These are phyloP conservation scores for Hypolimnas misippus DNA, from an alignment of 2,888 invertebrate genomes.

Conservation along the genomic window DNA sequence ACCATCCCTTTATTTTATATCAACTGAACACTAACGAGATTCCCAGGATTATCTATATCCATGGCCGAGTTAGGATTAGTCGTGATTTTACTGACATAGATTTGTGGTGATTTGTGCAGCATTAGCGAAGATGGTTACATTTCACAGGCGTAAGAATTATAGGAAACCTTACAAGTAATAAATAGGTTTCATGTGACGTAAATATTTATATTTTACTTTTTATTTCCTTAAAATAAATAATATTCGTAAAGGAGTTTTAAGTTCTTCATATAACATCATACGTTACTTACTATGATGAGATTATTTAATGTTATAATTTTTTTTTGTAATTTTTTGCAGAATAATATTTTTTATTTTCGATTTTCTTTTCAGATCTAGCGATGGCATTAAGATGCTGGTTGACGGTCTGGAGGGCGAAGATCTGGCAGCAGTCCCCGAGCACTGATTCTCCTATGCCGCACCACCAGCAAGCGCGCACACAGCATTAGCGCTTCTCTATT, in stretches of 20 bases:
- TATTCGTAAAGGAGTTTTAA: neutral
- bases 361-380: conserved; percentile 57
- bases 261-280: too few species aligned
- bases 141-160: conserved; percentile 44
- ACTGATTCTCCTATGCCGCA: conserved; percentile 92
- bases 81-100: conserved; percentile 68
- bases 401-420: conserved; percentile 92
- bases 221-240: neutral
- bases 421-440: conserved; percentile 89
- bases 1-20: conserved; percentile 63
- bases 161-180: conserved; percentile 52
- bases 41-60: conserved; percentile 66
- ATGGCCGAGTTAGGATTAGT: conserved; percentile 76
- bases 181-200: conserved; percentile 32
- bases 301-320: too few species aligned
- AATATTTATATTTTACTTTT: conserved; percentile 20
- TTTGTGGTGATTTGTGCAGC: conserved; percentile 60
- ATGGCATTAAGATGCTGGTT: conserved; percentile 83
- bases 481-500: conserved; percentile 90
- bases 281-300: too few species aligned
- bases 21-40: conserved; percentile 66
- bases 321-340: too few species aligned
- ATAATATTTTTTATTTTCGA: too few species aligned
- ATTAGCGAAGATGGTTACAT: conserved; percentile 42
- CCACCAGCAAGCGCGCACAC: conserved; percentile 93